phyloP scores from a whole-genome alignment of 2,113 vertebrate species.

The Macrotis lagotis region DNA sequence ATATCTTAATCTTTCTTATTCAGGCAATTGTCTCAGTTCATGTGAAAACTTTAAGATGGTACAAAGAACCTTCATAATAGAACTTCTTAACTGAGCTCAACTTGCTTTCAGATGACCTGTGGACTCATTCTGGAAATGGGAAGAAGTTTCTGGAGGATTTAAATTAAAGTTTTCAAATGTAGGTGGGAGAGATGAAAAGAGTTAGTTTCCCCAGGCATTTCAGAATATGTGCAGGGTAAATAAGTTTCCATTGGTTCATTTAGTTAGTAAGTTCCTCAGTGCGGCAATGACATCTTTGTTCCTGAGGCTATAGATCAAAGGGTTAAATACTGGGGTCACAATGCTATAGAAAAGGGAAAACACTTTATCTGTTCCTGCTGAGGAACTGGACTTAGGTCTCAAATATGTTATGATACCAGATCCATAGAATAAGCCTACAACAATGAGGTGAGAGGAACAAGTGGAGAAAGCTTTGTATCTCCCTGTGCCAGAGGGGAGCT shows the following conservation, averaged over 20 bases:
- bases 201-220: neutral
- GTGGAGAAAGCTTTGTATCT: conserved; percentile 47
- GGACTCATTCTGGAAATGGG: neutral
- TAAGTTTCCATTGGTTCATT: neutral
- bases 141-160: neutral
- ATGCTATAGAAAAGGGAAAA: conserved; percentile 33
- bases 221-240: neutral
- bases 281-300: conserved; percentile 50
- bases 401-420: conserved; percentile 45
- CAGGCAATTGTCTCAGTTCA: neutral
- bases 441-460: conserved; percentile 54
- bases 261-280: neutral
- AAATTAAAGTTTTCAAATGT: neutral
- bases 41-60: neutral
- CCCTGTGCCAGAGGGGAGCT: conserved; percentile 39
- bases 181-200: neutral
- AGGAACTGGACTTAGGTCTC: conserved; percentile 45
- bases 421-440: conserved; percentile 41
- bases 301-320: conserved; percentile 53
- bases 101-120: neutral
- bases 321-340: conserved; percentile 46
- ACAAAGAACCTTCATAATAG: neutral
- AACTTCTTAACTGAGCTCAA: neutral
- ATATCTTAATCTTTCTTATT: neutral
- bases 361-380: conserved; percentile 23